Evolutionary conservation across 2,113 vertebrate genomes (phyloP).

Genomic region (Piaya cayana): DNA sequence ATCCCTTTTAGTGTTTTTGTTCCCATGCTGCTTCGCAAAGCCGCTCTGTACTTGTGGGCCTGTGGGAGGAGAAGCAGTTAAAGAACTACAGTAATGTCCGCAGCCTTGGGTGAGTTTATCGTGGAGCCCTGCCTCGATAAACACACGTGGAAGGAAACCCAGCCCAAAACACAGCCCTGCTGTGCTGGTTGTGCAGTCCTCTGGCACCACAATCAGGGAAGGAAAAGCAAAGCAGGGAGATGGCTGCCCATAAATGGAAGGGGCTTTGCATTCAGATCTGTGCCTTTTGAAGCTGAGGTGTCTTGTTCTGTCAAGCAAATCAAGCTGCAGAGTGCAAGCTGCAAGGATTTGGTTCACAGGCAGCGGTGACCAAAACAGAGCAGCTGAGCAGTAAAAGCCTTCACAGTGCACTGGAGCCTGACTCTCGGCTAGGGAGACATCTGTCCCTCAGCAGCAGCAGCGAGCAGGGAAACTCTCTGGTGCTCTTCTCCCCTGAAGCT

Average conservation of each 20-base stretch:
- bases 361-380: not conserved
- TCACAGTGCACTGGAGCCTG: not conserved
- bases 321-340: not conserved
- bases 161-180: not conserved
- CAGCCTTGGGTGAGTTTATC: not conserved
- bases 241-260: not conserved
- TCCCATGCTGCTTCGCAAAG: not conserved
- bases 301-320: not conserved
- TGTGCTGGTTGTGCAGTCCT: not conserved
- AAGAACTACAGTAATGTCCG: not conserved
- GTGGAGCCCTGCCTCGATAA: conserved; percentile 26
- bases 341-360: not conserved
- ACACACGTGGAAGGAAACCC: not conserved
- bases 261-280: not conserved
- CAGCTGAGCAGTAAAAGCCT: not conserved
- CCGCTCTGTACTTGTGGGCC: not conserved
- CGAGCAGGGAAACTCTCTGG: not conserved
- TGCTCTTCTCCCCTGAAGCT: not conserved
- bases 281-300: not conserved
- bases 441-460: not conserved
- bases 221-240: not conserved
- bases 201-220: not conserved
- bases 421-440: not conserved
- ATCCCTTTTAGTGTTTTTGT: not conserved
- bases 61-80: not conserved